Percentiles rank a stretch among this genome's conserved stretches.
Evolutionary conservation across 1,140 invertebrate genomes (phyloP).

Genomic region (Bombus waltoni): DNA sequence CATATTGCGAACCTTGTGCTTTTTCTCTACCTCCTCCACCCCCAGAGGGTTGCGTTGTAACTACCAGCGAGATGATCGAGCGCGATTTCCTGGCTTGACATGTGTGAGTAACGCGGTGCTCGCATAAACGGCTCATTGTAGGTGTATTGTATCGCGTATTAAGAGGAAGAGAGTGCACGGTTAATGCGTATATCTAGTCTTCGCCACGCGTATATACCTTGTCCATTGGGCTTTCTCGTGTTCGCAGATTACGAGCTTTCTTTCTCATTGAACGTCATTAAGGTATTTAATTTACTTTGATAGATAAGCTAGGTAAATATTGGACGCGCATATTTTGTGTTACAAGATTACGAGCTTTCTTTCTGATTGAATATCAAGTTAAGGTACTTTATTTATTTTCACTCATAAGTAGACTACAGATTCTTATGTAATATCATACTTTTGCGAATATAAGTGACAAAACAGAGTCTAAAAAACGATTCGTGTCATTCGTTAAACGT

Average conservation of each 20-base stretch:
- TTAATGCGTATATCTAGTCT: conserved; percentile 44
- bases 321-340: conserved; percentile 1
- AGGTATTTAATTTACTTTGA: not conserved
- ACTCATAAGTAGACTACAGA: no score
- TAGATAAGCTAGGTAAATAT: no score
- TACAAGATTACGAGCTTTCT: not conserved
- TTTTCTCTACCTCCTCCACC: conserved; percentile 17
- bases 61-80: conserved; percentile 28
- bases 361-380: not conserved
- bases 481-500: no score
- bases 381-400: not conserved
- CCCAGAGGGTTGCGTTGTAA: conserved; percentile 14
- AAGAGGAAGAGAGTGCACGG: conserved; percentile 5
- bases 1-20: conserved; percentile 45
- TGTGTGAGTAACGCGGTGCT: conserved; percentile 32
- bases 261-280: not conserved
- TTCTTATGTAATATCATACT: no score
- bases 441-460: no score
- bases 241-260: not conserved
- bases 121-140: conserved; percentile 26
- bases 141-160: not conserved
- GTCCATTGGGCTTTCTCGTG: not conserved
- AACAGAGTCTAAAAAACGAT: no score
- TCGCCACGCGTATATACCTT: conserved; percentile 21
- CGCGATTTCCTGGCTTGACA: conserved; percentile 41